Percentiles rank a stretch among this genome's conserved stretches.
These are phyloP conservation scores for Apomyelois bistriatella DNA, from an alignment of 2,888 invertebrate species.

Conservation along the genomic window DNA sequence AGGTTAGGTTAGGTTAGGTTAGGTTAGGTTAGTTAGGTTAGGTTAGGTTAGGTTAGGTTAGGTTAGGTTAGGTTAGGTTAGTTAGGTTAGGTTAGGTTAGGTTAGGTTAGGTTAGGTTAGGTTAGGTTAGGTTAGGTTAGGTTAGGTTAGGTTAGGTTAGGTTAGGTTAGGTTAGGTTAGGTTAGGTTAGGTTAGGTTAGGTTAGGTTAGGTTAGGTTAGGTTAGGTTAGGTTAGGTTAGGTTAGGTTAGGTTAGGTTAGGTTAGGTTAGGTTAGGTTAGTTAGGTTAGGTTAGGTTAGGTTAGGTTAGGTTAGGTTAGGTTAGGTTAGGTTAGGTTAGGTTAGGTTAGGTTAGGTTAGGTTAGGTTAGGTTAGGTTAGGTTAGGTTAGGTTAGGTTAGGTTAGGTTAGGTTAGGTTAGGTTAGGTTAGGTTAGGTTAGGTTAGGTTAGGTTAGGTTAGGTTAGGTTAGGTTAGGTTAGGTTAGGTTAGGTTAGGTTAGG, in stretches of 20 bases:
- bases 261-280: not conserved
- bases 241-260: not conserved
- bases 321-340: conserved; percentile 2
- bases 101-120: no score
- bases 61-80: no score
- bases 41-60: no score
- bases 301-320: conserved; percentile 2
- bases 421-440: conserved; percentile 2
- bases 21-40: no score
- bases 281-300: conserved; percentile 2
- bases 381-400: conserved; percentile 2
- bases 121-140: no score
- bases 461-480: conserved; percentile 2
- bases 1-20: no score
- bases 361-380: conserved; percentile 2
- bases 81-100: no score
- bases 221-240: no score
- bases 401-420: conserved; percentile 2
- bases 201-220: no score
- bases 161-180: no score
- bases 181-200: no score
- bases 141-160: no score
- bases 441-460: conserved; percentile 2
- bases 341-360: conserved; percentile 2
- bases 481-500: conserved; percentile 2